These are phyloP conservation scores for Piezodorus guildinii DNA, from an alignment of 1,140 invertebrate species.

Conservation along the genomic window DNA sequence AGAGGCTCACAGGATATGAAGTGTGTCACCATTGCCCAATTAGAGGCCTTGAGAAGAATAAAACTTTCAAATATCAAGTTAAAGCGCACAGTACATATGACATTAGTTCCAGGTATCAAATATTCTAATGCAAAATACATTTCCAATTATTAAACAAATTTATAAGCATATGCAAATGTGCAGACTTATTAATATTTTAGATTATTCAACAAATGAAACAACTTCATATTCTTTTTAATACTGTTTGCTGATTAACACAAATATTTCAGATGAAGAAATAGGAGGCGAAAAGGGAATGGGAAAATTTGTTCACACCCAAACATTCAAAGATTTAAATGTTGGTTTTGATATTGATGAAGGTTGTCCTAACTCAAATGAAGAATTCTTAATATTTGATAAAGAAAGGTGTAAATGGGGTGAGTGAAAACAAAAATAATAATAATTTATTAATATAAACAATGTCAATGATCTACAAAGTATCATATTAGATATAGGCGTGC, in stretches of 20 bases:
- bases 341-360: conserved; percentile 86
- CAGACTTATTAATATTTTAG: too few species aligned
- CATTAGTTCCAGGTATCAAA: conserved; percentile 65
- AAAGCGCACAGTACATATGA: conserved; percentile 58
- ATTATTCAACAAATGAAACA: too few species aligned
- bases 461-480: too few species aligned
- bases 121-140: background rate
- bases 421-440: conserved; percentile 16
- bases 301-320: conserved; percentile 58
- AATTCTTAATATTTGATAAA: conserved; percentile 58
- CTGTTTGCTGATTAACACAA: background rate
- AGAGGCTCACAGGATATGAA: conserved; percentile 79
- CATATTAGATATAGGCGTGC: too few species aligned
- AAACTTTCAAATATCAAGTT: conserved; percentile 43
- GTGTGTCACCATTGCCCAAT: conserved; percentile 65
- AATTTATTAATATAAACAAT: too few species aligned
- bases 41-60: conserved; percentile 61
- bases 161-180: too few species aligned
- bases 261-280: conserved; percentile 72
- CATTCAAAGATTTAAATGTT: conserved; percentile 73
- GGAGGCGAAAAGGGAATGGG: conserved; percentile 75
- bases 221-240: too few species aligned
- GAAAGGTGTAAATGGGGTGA: conserved; percentile 60
- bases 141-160: too few species aligned
- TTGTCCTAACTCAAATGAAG: conserved; percentile 47